These are phyloP conservation scores for Camelus bactrianus DNA, from an alignment of 2,113 vertebrate genomes.

Conservation along the genomic window DNA sequence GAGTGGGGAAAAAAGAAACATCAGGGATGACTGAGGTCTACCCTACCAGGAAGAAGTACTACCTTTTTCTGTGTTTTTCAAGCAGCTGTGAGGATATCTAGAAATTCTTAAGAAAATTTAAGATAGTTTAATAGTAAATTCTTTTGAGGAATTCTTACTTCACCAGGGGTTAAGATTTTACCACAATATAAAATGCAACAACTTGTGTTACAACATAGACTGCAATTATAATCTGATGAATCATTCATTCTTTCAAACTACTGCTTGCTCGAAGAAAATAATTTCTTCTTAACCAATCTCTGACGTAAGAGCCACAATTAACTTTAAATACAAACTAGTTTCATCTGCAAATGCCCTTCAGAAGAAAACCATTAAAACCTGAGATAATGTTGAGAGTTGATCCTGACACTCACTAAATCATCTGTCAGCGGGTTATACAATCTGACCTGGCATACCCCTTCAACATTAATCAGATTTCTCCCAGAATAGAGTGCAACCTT, in stretches of 20 bases:
- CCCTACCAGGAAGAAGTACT: neutral
- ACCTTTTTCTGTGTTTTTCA: neutral
- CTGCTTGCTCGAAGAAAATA: slow-evolving; percentile 43
- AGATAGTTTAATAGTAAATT: neutral
- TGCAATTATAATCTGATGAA: slow-evolving; percentile 53
- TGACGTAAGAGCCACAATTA: slow-evolving; percentile 65
- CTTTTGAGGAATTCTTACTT: slow-evolving; percentile 57
- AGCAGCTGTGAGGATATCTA: neutral
- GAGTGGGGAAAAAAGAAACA: neutral
- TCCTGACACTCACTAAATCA: slow-evolving; percentile 81
- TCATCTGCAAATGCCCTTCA: slow-evolving; percentile 80
- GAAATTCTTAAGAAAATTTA: neutral
- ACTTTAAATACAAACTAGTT: slow-evolving; percentile 64
- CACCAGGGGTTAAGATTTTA: slow-evolving; percentile 46
- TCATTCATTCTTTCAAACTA: slow-evolving; percentile 55
- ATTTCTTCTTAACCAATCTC: neutral
- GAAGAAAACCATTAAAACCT: slow-evolving; percentile 74
- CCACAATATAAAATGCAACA: slow-evolving; percentile 35
- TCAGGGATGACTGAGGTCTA: neutral
- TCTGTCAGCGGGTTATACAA: slow-evolving; percentile 81
- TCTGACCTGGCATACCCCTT: slow-evolving; percentile 81
- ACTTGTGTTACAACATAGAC: slow-evolving; percentile 44
- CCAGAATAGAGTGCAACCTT: slow-evolving; percentile 87
- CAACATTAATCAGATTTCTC: slow-evolving; percentile 87
- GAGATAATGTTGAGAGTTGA: slow-evolving; percentile 77